A percentile compares a stretch with the other conserved stretches of the same genome.
Evolutionary conservation across 2,113 vertebrate species (phyloP).

Genomic region (Apodemus speciosus): DNA sequence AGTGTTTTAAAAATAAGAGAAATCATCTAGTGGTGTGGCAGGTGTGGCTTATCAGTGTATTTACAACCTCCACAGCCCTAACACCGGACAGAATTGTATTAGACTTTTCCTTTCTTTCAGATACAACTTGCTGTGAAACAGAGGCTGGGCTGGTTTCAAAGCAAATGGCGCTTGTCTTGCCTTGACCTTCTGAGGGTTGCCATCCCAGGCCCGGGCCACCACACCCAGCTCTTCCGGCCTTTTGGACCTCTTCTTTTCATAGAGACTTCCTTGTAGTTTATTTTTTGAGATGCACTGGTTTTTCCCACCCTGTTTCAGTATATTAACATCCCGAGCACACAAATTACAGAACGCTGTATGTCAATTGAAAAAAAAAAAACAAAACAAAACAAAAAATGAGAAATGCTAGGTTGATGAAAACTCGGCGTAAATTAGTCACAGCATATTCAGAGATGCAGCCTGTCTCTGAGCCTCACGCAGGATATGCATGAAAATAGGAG

Average conservation of each 20-base stretch:
- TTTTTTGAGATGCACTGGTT: neutral
- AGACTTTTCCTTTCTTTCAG: neutral
- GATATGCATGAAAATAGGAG: constrained; percentile 79
- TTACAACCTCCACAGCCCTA: neutral
- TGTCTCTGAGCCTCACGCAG: constrained; percentile 54
- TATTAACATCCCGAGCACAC: constrained; percentile 74
- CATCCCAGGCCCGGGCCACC: neutral
- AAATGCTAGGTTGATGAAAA: constrained; percentile 79
- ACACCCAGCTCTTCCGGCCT: neutral
- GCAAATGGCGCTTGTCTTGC: too few relatives aligned
- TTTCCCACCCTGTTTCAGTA: constrained; percentile 50
- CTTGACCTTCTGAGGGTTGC: neutral
- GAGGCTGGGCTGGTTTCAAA: neutral
- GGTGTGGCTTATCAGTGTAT: neutral
- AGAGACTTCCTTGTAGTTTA: neutral
- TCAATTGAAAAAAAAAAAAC: constrained; percentile 71
- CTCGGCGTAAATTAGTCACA: constrained; percentile 79
- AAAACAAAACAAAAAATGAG: too few relatives aligned
- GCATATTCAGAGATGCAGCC: constrained; percentile 72
- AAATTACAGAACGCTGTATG: constrained; percentile 65
- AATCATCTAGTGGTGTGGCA: neutral
- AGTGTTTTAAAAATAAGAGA: neutral
- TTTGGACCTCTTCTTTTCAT: neutral
- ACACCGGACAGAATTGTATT: neutral
- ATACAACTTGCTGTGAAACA: neutral